Evolutionary conservation across 2,797 vertebrate species (phyloP).

Genomic region (Hafferia zeledoni): DNA sequence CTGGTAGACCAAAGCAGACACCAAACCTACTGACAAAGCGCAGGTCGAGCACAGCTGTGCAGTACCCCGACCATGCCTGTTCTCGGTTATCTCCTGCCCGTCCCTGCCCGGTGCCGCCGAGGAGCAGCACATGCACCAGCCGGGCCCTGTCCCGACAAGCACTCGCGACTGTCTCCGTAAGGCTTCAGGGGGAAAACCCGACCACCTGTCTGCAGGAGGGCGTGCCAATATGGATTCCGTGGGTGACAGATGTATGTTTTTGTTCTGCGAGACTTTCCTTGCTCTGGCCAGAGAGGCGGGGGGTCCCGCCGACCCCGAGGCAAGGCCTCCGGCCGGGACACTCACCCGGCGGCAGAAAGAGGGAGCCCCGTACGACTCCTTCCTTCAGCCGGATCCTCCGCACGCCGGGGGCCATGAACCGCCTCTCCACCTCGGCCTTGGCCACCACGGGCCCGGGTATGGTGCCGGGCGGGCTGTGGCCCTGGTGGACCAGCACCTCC

Average conservation of each 20-base stretch:
- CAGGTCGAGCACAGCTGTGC: rapidly evolving
- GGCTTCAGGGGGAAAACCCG: too few species aligned
- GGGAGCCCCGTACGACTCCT: constrained; percentile 76
- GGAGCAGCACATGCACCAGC: rapidly evolving
- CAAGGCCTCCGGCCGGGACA: background rate
- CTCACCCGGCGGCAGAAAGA: constrained; percentile 83
- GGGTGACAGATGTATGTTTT: rapidly evolving
- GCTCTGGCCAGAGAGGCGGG: background rate
- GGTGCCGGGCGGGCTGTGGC: constrained; percentile 58
- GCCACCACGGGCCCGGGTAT: constrained; percentile 65
- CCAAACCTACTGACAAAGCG: background rate
- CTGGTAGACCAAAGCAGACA: background rate
- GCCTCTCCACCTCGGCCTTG: constrained; percentile 69
- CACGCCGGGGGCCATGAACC: constrained; percentile 78
- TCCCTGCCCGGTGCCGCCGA: background rate
- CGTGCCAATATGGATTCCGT: rapidly evolving
- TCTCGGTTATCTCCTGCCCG: too few species aligned
- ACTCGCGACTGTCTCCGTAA: rapidly evolving
- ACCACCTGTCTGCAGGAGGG: background rate
- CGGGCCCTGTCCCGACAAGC: background rate
- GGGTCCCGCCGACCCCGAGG: background rate
- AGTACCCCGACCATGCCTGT: rapidly evolving
- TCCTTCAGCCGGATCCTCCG: constrained; percentile 74
- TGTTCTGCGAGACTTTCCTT: background rate
- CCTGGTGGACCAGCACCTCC: constrained; percentile 74